These are phyloP conservation scores for Sciurus vulgaris DNA, from an alignment of 2,797 vertebrate genomes.

Conservation along the genomic window DNA sequence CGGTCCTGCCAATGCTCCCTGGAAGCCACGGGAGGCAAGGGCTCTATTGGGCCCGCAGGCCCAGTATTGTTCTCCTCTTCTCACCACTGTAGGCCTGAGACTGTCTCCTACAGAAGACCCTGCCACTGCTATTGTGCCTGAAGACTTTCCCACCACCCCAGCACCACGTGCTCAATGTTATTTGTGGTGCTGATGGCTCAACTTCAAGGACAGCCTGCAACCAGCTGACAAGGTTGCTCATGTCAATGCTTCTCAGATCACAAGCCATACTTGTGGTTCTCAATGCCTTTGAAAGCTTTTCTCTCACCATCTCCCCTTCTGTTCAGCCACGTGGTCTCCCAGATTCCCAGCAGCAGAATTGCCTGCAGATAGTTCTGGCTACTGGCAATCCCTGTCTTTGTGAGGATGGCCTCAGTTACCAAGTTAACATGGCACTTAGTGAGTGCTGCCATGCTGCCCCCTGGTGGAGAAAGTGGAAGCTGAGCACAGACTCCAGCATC, in stretches of 20 bases:
- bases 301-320: constrained; percentile 74
- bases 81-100: constrained; percentile 68
- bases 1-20: constrained; percentile 13
- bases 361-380: constrained; percentile 80
- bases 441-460: constrained; percentile 76
- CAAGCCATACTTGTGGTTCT: constrained; percentile 82
- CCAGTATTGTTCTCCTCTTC: constrained; percentile 74
- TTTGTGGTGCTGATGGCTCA: constrained; percentile 82
- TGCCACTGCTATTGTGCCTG: constrained; percentile 79
- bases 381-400: constrained; percentile 67
- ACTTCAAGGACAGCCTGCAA: constrained; percentile 83
- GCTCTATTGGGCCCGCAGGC: constrained; percentile 63
- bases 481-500: neutral
- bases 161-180: constrained; percentile 56
- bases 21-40: constrained; percentile 35
- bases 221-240: constrained; percentile 79
- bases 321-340: constrained; percentile 78
- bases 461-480: constrained; percentile 80
- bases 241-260: constrained; percentile 79
- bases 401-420: constrained; percentile 81
- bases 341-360: constrained; percentile 78
- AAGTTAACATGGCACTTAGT: constrained; percentile 73
- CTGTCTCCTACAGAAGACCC: constrained; percentile 75
- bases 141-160: constrained; percentile 83
- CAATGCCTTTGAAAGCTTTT: constrained; percentile 75